A percentile compares a stretch with the other conserved stretches of the same genome.
Evolutionary conservation across 2,888 invertebrate species (phyloP).

Genomic region (Sminthurides aquaticus): DNA sequence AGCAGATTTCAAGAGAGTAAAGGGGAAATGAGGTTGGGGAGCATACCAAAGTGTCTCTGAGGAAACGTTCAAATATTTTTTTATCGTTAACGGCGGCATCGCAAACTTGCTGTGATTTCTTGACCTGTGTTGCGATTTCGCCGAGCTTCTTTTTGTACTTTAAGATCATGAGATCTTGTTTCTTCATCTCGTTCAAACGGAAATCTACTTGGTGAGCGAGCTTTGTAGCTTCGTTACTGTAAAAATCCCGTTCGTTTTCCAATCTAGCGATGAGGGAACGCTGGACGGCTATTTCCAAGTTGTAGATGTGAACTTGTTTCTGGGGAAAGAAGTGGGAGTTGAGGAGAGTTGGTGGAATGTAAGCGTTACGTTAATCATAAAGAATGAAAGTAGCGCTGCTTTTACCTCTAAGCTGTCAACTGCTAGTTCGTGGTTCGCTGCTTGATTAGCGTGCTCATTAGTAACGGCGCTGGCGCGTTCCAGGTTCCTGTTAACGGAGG

Average conservation of each 20-base stretch:
- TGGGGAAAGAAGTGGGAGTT: conserved; percentile 5
- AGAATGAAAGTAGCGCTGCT: not conserved
- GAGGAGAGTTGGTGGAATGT: no score
- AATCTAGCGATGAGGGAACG: conserved; percentile 28
- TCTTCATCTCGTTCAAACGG: conserved; percentile 35
- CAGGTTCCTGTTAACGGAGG: conserved; percentile 33
- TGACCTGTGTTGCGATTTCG: conserved; percentile 31
- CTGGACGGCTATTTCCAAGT: conserved; percentile 29
- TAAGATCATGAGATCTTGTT: conserved; percentile 31
- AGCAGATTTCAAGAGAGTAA: no score
- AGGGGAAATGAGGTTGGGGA: not conserved
- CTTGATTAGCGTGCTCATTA: conserved; percentile 32
- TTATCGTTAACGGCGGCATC: conserved; percentile 37
- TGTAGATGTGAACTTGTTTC: conserved; percentile 1
- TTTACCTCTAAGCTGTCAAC: conserved; percentile 32
- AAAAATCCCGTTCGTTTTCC: conserved; percentile 38
- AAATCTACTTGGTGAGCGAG: conserved; percentile 34
- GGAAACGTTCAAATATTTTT: conserved; percentile 29
- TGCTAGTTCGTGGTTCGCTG: conserved; percentile 33
- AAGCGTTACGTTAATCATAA: not conserved
- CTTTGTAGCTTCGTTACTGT: conserved; percentile 36
- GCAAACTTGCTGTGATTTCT: conserved; percentile 33
- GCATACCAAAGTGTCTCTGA: conserved; percentile 31
- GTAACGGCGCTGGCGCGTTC: conserved; percentile 29
- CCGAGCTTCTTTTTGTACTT: conserved; percentile 33